Conservation (phyloP, 2,888 invertebrate species). For the Ptilodon capucinus region DNA sequence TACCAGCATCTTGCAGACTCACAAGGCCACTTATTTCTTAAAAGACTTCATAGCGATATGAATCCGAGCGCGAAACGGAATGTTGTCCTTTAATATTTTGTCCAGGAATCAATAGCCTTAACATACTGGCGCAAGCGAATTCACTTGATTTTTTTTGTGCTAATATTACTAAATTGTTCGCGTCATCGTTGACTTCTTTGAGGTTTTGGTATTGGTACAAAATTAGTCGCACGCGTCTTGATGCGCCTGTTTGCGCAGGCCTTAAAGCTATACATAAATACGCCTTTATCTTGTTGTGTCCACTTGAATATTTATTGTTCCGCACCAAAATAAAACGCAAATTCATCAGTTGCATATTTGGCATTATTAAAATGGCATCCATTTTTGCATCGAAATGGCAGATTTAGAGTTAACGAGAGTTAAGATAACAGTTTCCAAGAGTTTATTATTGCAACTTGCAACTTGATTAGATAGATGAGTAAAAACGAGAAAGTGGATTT, state of each 20-base stretch:
- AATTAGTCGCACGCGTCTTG: no score
- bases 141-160: no score
- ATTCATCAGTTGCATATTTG: neutral
- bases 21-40: neutral
- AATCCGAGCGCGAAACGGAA: neutral
- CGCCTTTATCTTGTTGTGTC: neutral
- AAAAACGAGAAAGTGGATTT: conserved; percentile 4
- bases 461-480: conserved; percentile 1
- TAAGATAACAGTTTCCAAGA: neutral
- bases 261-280: neutral
- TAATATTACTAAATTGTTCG: no score
- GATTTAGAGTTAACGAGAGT: neutral
- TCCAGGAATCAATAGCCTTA: no score
- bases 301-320: neutral
- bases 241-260: no score
- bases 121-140: no score
- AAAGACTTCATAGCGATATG: neutral
- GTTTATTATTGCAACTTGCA: neutral
- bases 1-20: no score
- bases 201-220: no score
- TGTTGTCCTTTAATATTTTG: neutral
- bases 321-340: neutral
- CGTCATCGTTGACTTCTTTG: no score
- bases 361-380: neutral
- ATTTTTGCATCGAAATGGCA: neutral